Base-by-base conservation (phyloP, 1,140 invertebrate species). In the Chymomyza costata region DNA sequence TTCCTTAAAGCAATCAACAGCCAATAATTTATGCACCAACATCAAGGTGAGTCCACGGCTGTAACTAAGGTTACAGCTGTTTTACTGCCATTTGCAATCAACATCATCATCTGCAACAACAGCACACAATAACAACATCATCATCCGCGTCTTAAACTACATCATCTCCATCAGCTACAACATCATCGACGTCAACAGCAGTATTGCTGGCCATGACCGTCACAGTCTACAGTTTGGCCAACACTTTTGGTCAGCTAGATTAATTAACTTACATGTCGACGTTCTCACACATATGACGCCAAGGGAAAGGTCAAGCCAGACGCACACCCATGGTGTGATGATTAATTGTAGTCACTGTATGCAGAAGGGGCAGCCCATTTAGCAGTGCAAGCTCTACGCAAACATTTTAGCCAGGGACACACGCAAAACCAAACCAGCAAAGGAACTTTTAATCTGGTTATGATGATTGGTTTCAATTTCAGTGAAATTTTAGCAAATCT, bases 241-340 rank as follows among this genome's bases (percentile, higher is more conserved):
- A 21, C 39, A 63, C n/a, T n/a, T n/a, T 41, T 57, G 70, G 57
- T 21, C 58, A 64, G 71, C 55, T 80, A 78, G 71, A 78, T 78
- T 80, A 78, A 78, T 78, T 76, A 71, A 78, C 65, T 78, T 44
- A 55, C 71, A 66, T 70, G 70, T 76, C 70, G 48, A 52, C 57
- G 61, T 30, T 11, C 11, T 46, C 56, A 54, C 11, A 8, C 13
- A 15, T 40, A 19, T 40, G 21, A 31, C 7, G 10, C 21, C 35
- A 31, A 48, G 37, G n/a, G 19, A 51, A 70, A 76, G 71, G 71
- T 66, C 71, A 78, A 37, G 13, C 47, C 28, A 19, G 47, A 44
- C 51, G 65, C 70, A n/a, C n/a, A n/a, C n/a, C n/a, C n/a, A 78
- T 78, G 54, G 63, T 62, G 53, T 54, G 30, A 71, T 76, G 71